Conservation (phyloP, 2,113 vertebrate species). For the Poeciliopsis turrubarensis region DNA sequence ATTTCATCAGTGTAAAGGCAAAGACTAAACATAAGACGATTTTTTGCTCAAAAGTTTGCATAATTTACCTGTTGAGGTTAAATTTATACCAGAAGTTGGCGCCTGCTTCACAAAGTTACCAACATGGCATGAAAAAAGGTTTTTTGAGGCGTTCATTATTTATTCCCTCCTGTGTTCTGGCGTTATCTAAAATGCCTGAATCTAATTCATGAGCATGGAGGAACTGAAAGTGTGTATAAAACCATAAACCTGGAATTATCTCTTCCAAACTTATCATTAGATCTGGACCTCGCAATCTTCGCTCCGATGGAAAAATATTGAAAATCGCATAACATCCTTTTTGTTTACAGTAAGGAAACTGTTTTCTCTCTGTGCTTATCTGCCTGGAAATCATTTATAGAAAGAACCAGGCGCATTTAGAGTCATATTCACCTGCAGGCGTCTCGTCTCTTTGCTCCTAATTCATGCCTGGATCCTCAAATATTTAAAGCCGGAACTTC, state of each 20-base stretch:
- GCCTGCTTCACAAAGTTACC: too few relatives aligned
- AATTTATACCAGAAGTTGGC: too few relatives aligned
- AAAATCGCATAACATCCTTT: slow-evolving; percentile 7
- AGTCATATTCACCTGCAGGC: slow-evolving; percentile 41
- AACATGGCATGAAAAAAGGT: too few relatives aligned
- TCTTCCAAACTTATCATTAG: too few relatives aligned
- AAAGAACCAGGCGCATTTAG: slow-evolving; percentile 38
- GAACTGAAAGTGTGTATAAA: background rate
- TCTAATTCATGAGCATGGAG: background rate
- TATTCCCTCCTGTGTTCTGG: background rate
- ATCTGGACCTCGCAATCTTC: too few relatives aligned
- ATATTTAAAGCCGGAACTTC: slow-evolving; percentile 66
- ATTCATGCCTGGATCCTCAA: slow-evolving; percentile 61
- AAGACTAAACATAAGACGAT: too few relatives aligned
- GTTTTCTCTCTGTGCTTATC: slow-evolving; percentile 10
- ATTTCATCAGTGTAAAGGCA: too few relatives aligned
- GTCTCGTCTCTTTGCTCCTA: slow-evolving; percentile 41
- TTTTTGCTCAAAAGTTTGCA: too few relatives aligned
- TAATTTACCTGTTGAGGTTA: too few relatives aligned
- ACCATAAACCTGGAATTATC: background rate
- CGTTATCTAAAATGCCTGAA: too few relatives aligned
- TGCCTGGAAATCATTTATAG: slow-evolving; percentile 50
- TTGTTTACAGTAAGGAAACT: slow-evolving; percentile 38
- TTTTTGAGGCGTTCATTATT: too few relatives aligned
- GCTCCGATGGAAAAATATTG: background rate